phyloP scores from a whole-genome alignment of 2,797 vertebrate species.

The Cephalopachus bancanus region DNA sequence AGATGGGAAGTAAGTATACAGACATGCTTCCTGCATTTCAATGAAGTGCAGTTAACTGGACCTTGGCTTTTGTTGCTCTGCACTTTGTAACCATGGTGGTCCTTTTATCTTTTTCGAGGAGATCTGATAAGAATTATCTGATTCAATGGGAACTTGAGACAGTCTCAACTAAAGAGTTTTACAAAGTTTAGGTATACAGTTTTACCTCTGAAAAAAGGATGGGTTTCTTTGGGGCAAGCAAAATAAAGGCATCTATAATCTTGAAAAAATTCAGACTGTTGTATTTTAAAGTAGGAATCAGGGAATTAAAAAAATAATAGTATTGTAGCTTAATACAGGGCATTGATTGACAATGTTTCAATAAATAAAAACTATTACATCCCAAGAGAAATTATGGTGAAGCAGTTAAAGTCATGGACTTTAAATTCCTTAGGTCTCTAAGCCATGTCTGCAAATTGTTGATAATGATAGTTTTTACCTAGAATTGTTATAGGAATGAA shows the following conservation, averaged over 20 bases:
- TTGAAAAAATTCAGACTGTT: constrained; percentile 7
- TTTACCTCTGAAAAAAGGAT: constrained; percentile 69
- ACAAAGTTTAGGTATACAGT: constrained; percentile 21
- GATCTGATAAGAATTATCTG: constrained; percentile 83
- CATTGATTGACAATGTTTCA: not conserved
- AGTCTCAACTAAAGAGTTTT: constrained; percentile 72
- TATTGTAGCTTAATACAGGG: not conserved
- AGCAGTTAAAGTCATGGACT: not conserved
- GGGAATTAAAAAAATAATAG: constrained; percentile 16
- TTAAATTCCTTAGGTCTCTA: constrained; percentile 27
- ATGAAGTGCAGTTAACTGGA: constrained; percentile 53
- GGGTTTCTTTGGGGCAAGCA: constrained; percentile 1
- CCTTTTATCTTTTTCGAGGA: constrained; percentile 77
- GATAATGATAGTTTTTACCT: not conserved
- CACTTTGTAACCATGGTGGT: constrained; percentile 74
- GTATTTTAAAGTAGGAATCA: constrained; percentile 59
- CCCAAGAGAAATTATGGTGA: not conserved
- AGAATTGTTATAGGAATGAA: not conserved
- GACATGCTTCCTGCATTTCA: constrained; percentile 78
- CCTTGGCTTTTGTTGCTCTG: constrained; percentile 68
- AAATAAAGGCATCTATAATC: not conserved
- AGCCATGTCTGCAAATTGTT: not conserved
- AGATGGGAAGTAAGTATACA: not conserved
- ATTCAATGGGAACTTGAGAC: constrained; percentile 79
- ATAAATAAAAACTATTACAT: constrained; percentile 25